Percentiles rank a stretch among this genome's conserved stretches.
phyloP scores from a whole-genome alignment of 2,797 vertebrate species.

The Lacerta bilineata region DNA sequence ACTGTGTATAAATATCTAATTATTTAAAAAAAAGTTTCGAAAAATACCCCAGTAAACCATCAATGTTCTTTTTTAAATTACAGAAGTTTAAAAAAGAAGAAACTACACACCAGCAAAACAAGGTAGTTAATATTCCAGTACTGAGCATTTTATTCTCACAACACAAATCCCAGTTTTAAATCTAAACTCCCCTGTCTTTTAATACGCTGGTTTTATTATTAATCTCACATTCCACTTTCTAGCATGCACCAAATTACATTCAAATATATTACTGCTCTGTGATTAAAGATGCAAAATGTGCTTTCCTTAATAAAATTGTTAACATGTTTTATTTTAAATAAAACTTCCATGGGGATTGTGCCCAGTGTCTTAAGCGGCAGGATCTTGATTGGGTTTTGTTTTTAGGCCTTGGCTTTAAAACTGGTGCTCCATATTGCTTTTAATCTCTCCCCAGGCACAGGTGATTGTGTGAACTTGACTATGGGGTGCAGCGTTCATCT shows the following conservation, averaged over 20 bases:
- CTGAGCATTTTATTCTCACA: slow-evolving; percentile 16
- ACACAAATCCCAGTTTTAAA: slow-evolving; percentile 42
- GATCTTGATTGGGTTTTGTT: background rate
- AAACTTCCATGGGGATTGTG: background rate
- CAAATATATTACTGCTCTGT: background rate
- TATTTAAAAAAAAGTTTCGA: slow-evolving; percentile 41
- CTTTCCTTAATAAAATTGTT: background rate
- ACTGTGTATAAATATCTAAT: slow-evolving; percentile 55
- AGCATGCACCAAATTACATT: slow-evolving; percentile 22
- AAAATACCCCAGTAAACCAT: slow-evolving; percentile 51
- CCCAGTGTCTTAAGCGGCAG: background rate
- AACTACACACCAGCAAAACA: slow-evolving; percentile 23
- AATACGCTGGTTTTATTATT: background rate
- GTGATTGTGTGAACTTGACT: too few species aligned
- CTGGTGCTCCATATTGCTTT: background rate
- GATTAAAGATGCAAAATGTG: slow-evolving; percentile 4
- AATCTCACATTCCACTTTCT: slow-evolving; percentile 3
- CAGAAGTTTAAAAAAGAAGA: slow-evolving; percentile 23
- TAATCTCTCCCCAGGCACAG: background rate
- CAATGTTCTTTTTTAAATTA: slow-evolving; percentile 58
- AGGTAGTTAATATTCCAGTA: slow-evolving; percentile 39
- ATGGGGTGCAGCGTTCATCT: too few species aligned
- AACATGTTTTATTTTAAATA: rapidly evolving
- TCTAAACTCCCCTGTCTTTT: background rate
- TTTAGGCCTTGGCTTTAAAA: background rate